These are phyloP conservation scores for Ichneumon xanthorius DNA, from an alignment of 2,888 invertebrate species.

Conservation along the genomic window DNA sequence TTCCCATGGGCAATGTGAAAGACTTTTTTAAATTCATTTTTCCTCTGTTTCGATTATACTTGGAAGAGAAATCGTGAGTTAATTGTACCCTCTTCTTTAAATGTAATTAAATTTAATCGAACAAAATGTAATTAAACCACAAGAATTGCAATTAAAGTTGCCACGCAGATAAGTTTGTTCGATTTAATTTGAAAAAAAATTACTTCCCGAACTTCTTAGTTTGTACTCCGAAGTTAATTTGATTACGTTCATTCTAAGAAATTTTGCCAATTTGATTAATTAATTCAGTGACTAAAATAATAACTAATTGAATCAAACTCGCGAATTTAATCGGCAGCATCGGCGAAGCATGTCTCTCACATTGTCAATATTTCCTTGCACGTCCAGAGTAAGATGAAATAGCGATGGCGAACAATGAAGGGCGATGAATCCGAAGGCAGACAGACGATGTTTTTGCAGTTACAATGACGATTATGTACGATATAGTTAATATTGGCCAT, in stretches of 20 bases:
- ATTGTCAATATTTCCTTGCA: not conserved
- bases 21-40: not conserved
- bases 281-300: not conserved
- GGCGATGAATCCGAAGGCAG: not conserved
- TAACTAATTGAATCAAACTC: not conserved
- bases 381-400: not conserved
- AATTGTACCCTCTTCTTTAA: not conserved
- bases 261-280: not conserved
- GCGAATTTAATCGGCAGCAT: not conserved
- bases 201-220: not conserved
- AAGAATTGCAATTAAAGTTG: not conserved
- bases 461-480: not conserved
- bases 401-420: constrained; percentile 8
- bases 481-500: constrained; percentile 57
- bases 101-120: not conserved
- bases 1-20: not conserved
- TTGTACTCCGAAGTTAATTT: not conserved
- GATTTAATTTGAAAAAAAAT: not conserved
- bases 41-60: not conserved
- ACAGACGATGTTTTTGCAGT: constrained; percentile 9
- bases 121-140: not conserved
- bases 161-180: not conserved
- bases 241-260: not conserved
- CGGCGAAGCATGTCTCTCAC: not conserved
- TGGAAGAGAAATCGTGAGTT: not conserved